Evolutionary conservation across 2,888 invertebrate genomes (phyloP), one percentile per base, ranked within the genome.

Genomic region (Orthosia cruda): DNA sequence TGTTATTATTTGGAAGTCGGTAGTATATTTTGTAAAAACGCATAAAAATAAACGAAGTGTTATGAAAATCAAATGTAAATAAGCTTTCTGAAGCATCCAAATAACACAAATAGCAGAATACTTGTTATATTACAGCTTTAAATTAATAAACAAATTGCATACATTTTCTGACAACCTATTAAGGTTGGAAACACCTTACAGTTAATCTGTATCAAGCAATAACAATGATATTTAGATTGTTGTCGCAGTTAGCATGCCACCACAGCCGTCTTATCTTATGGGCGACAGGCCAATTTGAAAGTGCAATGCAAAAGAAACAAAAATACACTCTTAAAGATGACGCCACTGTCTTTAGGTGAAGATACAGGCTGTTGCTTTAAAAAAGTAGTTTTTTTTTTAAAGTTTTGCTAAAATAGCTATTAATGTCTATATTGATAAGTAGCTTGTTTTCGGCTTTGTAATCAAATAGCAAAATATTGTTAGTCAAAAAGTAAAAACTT

Each of bases 261-360:
- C 81, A 49, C n/a, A 58, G 62, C n/a, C 2, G 18, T 72, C 72
- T 84, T 79, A 81, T 77, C 71, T 76, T 73, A 78, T 75, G 86
- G 91, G 90, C 91, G 74, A 23, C 57, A 72, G 50, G 89, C 90
- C 89, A 91, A 90, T 84, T 82, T 67, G 64, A 77, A 85, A 80
- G 79, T 85, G 86, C 87, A 83, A 89, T 88, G 87, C 78, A 84
- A 87, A 88, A 87, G 73, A 63, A 86, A 71, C 71, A 79, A 74
- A 66, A 50, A 15, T 15, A 45, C 32, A 59, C 15, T 40, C 52
- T 52, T 65, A 71, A 69, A 83, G 63, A 81, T 82, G 87, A 77
- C 77, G 64, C 77, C 62, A 59, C 64, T 67, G 65, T 55, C 45
- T 69, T 74, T 71, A 66, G 58, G 40, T 63, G 57, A 61, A 74